phyloP scores from a whole-genome alignment of 2,797 vertebrate species.

The Lacerta bilineata region DNA sequence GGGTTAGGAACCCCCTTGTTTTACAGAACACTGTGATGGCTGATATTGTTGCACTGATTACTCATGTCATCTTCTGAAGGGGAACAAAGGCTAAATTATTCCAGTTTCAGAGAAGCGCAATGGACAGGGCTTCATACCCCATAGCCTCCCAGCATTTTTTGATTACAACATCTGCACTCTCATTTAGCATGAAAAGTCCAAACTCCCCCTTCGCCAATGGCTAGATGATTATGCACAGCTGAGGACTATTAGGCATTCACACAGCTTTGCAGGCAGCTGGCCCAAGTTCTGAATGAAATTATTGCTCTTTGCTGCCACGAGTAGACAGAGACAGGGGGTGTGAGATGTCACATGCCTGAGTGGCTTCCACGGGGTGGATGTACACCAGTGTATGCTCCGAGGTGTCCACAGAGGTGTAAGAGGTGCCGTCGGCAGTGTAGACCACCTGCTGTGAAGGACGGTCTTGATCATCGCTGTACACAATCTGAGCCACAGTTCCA shows the following conservation, averaged over 20 bases:
- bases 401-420: slow-evolving; percentile 95
- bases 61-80: background rate
- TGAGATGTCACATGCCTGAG: slow-evolving; percentile 84
- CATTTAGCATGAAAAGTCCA: slow-evolving; percentile 29
- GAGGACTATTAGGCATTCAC: slow-evolving; percentile 44
- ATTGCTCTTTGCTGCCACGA: slow-evolving; percentile 32
- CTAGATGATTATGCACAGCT: slow-evolving; percentile 39
- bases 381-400: slow-evolving; percentile 97
- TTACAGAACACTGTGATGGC: slow-evolving; percentile 8
- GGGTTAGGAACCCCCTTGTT: slow-evolving; percentile 12
- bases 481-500: slow-evolving; percentile 93
- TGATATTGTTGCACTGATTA: slow-evolving; percentile 45
- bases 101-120: slow-evolving; percentile 13
- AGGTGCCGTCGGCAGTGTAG: slow-evolving; percentile 92
- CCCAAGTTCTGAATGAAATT: slow-evolving; percentile 17
- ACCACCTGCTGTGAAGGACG: slow-evolving; percentile 94
- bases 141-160: slow-evolving; percentile 32
- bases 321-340: background rate
- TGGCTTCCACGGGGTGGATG: slow-evolving; percentile 95
- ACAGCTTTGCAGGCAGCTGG: slow-evolving; percentile 48
- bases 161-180: slow-evolving; percentile 54
- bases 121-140: slow-evolving; percentile 35
- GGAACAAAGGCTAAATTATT: slow-evolving; percentile 33
- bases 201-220: slow-evolving; percentile 14
- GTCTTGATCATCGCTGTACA: slow-evolving; percentile 93